Percentiles rank a stretch among this genome's conserved stretches.
Conservation (phyloP, 2,797 vertebrate genomes). For the Poecilia gillii region DNA sequence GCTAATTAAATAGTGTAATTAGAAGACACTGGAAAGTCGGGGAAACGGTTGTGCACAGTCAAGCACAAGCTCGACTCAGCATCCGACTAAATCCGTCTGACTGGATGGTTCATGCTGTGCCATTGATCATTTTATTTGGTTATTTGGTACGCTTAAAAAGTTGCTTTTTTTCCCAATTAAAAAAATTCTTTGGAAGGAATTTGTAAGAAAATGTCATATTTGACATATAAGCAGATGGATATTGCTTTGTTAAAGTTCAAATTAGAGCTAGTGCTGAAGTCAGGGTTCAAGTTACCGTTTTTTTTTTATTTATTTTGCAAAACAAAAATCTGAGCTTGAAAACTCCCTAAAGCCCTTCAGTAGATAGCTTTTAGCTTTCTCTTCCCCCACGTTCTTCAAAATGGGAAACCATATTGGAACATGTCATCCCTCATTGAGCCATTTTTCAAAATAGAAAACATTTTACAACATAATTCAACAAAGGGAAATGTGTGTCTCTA, state of each 20-base stretch:
- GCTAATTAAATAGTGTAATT: conserved; percentile 74
- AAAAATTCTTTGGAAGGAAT: background rate
- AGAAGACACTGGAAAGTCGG: conserved; percentile 64
- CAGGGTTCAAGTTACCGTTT: background rate
- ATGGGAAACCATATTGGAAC: background rate
- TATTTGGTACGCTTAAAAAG: background rate
- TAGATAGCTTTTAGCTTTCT: background rate
- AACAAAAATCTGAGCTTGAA: background rate
- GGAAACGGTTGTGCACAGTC: conserved; percentile 71
- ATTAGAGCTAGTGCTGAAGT: background rate
- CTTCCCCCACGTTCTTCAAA: background rate
- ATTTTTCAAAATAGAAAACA: background rate
- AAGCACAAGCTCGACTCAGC: conserved; percentile 54
- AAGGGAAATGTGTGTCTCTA: background rate
- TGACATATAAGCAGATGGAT: background rate
- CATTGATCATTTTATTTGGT: conserved; percentile 1
- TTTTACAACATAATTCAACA: background rate
- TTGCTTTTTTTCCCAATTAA: background rate
- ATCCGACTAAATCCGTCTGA: conserved; percentile 33
- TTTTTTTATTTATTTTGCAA: background rate
- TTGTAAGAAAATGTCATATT: background rate
- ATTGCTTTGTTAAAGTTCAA: background rate
- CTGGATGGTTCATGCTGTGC: conserved; percentile 24
- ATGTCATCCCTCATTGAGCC: background rate
- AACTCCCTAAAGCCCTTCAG: background rate